Evolutionary conservation across 2,888 invertebrate species (phyloP), one percentile per base, ranked within the genome.

Genomic region (Drosophila pseudotakahashii): DNA sequence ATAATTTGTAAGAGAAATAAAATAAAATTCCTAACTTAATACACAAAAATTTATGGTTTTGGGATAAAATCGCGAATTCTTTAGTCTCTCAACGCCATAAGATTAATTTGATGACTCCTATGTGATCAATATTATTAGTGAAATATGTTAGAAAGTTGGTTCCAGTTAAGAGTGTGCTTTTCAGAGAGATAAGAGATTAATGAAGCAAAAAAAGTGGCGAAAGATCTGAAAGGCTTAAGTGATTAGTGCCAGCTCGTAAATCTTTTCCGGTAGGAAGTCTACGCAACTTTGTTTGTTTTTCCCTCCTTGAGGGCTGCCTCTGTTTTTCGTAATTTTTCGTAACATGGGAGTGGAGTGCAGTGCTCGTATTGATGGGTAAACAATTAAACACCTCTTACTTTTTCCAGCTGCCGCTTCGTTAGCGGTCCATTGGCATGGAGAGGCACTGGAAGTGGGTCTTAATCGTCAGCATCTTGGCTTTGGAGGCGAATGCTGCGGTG

Each of bases 241-340:
- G n/a, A 45, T 26, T 30, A 23, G 14, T 57, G 32, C 2, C 11
- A 42, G 10, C 3, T 34, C 6, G 34, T 9, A 36, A 68, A 16
- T 19, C 13, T 10, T 16, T 73, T 73, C 54, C 74, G 45, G 66
- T 36, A 41, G 69, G 69, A 72, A 48, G 73, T 41, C 13, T n/a
- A 30, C 34, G 41, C 26, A 53, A 42, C 19, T 26, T 11, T 32
- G 36, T 69, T 69, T 36, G 36, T 16, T 39, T 48, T 36, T 9
- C 37, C 34, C 14, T 19, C 16, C 44, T n/a, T 6, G 37, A 45
- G 42, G 59, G 42, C 26, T 23, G n/a, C 11, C 14, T 36, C n/a
- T 23, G 23, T 14, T 26, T 16, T 32, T 30, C n/a, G n/a, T 32
- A 16, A 16, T 14, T 26, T 16, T 32, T 30, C n/a, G n/a, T 32